Evolutionary conservation across 2,888 invertebrate genomes (phyloP).

Genomic region (Rhingia campestris): DNA sequence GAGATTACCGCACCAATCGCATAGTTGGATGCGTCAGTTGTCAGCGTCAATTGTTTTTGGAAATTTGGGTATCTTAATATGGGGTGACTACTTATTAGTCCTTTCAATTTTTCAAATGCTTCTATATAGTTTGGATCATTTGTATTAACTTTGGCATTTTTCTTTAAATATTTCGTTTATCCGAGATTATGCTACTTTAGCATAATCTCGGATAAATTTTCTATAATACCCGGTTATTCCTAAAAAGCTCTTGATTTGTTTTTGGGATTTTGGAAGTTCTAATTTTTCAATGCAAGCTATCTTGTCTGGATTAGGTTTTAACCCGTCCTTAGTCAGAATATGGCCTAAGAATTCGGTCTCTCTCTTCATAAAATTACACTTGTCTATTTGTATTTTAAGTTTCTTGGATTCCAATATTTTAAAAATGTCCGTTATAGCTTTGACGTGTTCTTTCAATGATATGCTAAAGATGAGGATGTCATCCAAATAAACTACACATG

Average conservation of each 20-base stretch:
- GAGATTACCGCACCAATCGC: constrained; percentile 20
- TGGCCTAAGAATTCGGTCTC: constrained; percentile 33
- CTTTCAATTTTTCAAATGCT: constrained; percentile 8
- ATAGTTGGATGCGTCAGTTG: constrained; percentile 15
- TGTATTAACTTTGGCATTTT: constrained; percentile 15
- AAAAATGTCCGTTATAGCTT: constrained; percentile 28
- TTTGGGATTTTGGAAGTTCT: constrained; percentile 78
- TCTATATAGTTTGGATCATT: constrained; percentile 19
- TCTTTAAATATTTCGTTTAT: constrained; percentile 5
- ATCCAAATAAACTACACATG: constrained; percentile 42
- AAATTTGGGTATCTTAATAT: constrained; percentile 12
- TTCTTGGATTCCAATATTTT: constrained; percentile 23
- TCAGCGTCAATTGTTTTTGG: constrained; percentile 13
- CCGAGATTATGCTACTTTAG: constrained; percentile 20
- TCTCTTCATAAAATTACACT: constrained; percentile 19
- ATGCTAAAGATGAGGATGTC: constrained; percentile 37
- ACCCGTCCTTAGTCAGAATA: neutral
- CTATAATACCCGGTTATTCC: constrained; percentile 18
- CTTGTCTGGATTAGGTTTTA: constrained; percentile 2
- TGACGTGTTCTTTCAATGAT: constrained; percentile 29
- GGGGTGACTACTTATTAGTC: constrained; percentile 15
- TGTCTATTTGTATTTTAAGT: neutral
- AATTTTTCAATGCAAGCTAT: constrained; percentile 73
- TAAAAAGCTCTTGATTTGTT: constrained; percentile 81
- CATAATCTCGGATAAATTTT: constrained; percentile 13